Evolutionary conservation across 1,140 invertebrate species (phyloP), one percentile per base, ranked within the genome.

Genomic region (Argopecten irradians): DNA sequence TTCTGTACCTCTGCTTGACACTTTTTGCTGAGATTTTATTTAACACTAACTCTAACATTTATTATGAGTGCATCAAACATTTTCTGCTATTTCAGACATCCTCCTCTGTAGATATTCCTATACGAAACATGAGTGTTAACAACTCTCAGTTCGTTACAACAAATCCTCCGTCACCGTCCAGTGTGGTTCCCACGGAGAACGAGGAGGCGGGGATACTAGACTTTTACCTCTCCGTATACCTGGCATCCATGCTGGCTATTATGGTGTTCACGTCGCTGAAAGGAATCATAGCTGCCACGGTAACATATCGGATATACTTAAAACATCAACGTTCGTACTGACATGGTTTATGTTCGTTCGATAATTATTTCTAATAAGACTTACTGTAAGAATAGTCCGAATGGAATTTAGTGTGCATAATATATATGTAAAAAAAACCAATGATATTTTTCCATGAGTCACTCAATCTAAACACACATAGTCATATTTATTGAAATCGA

Each of bases 281-380:
- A 86, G 89, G 89, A 35, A 85, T 90, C 36, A 82, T 87, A 19
- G 89, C 86, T 33, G 86, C 89, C 9, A 86, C 34, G 32, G 89
- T 90, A 71, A 84, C 39, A 82, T 46, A 46, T 46, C 43, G 13
- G 43, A 46, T n/a, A n/a, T n/a, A n/a, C n/a, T n/a, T n/a, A n/a
- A n/a, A n/a, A n/a, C n/a, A n/a, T n/a, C n/a, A n/a, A n/a, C n/a
- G n/a, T n/a, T n/a, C n/a, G n/a, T n/a, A n/a, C n/a, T n/a, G n/a
- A n/a, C n/a, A n/a, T n/a, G n/a, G n/a, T n/a, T n/a, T n/a, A n/a
- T n/a, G n/a, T n/a, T n/a, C n/a, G n/a, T n/a, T n/a, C n/a, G n/a
- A n/a, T n/a, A n/a, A n/a, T n/a, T n/a, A n/a, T n/a, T n/a, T n/a
- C n/a, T n/a, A n/a, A n/a, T n/a, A n/a, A n/a, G n/a, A n/a, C n/a